These are phyloP conservation scores for Drosophila gunungcola DNA, from an alignment of 1,140 invertebrate species.

Conservation along the genomic window DNA sequence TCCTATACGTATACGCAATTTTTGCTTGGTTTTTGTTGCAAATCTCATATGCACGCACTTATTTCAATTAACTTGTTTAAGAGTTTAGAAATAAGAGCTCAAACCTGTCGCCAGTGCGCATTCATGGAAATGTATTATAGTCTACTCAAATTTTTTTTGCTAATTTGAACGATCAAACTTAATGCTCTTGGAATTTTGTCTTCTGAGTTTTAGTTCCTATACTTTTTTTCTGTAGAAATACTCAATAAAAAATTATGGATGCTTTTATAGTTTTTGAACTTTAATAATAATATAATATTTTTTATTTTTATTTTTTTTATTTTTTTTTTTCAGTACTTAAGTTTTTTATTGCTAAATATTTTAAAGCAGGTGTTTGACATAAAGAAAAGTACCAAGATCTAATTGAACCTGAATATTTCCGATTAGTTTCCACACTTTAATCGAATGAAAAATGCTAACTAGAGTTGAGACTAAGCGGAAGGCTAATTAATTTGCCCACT, in stretches of 20 bases:
- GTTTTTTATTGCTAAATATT: background rate
- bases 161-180: too few relatives aligned
- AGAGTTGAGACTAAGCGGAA: conserved; percentile 28
- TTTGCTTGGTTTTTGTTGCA: conserved; percentile 4
- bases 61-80: background rate
- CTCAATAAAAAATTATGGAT: too few relatives aligned
- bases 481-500: conserved; percentile 43
- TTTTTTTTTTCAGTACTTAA: background rate
- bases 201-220: too few relatives aligned
- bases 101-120: too few relatives aligned
- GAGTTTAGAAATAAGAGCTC: background rate
- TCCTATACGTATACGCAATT: conserved; percentile 31
- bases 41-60: conserved; percentile 35
- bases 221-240: too few relatives aligned
- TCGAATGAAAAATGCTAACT: conserved; percentile 43
- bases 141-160: too few relatives aligned
- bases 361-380: background rate
- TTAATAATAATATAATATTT: too few relatives aligned
- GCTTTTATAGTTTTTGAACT: too few relatives aligned
- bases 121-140: too few relatives aligned
- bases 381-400: background rate
- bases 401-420: conserved; percentile 27
- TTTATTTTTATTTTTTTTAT: too few relatives aligned
- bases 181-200: too few relatives aligned
- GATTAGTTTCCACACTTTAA: conserved; percentile 36